Evolutionary conservation across 2,797 vertebrate genomes (phyloP).

Genomic region (Gadopsis marmoratus): DNA sequence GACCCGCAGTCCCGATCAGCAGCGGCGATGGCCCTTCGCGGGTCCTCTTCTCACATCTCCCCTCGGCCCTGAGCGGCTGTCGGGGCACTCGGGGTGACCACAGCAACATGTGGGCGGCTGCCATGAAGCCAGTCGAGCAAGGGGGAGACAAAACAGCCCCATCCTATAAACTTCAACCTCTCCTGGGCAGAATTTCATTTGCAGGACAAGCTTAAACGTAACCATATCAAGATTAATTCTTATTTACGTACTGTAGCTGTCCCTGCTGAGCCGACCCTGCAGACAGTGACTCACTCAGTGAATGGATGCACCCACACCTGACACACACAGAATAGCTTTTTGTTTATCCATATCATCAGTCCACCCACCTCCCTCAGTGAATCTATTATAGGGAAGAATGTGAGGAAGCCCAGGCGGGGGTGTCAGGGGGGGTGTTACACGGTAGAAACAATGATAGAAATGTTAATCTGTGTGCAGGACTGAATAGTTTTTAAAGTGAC

Average conservation of each 20-base stretch:
- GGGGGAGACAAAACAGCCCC: not conserved
- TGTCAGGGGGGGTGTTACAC: too few relatives aligned
- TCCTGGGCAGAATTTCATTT: not conserved
- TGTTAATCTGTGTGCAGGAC: not conserved
- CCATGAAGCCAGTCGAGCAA: not conserved
- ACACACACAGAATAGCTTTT: slow-evolving; percentile 3
- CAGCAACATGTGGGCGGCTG: not conserved
- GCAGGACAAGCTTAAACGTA: slow-evolving; percentile 2
- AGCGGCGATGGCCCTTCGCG: slow-evolving; percentile 8
- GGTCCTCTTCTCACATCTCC: slow-evolving; percentile 13
- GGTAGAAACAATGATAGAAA: not conserved
- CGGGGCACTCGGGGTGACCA: slow-evolving; percentile 31
- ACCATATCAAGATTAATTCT: slow-evolving; percentile 4
- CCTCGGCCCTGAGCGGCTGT: slow-evolving; percentile 39
- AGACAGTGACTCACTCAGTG: slow-evolving; percentile 33
- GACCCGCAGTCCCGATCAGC: slow-evolving; percentile 38
- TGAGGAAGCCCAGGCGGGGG: not conserved
- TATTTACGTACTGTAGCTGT: slow-evolving; percentile 22
- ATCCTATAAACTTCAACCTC: not conserved
- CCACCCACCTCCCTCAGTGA: slow-evolving; percentile 28
- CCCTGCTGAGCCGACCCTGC: slow-evolving; percentile 21
- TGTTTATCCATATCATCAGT: slow-evolving; percentile 16
- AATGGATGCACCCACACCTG: slow-evolving; percentile 37
- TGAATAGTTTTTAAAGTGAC: not conserved
- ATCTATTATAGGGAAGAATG: not conserved